A percentile compares a stretch with the other conserved stretches of the same genome.
These are phyloP conservation scores for Thaumetopoea pityocampa DNA, from an alignment of 1,140 invertebrate genomes.

Conservation along the genomic window DNA sequence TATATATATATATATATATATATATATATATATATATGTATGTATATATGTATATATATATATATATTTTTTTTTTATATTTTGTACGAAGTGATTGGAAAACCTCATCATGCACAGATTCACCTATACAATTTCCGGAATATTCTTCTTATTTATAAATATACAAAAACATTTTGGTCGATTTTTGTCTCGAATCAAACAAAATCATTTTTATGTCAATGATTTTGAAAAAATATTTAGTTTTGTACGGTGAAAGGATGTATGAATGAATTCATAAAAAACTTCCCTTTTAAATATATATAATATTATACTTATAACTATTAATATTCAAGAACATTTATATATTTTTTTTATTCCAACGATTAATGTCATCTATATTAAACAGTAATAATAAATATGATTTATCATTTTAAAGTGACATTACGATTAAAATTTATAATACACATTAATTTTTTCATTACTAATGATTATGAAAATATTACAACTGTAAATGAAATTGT, in stretches of 20 bases:
- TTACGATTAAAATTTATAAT: conserved; percentile 31
- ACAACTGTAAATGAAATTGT: conserved; percentile 15
- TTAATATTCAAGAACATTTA: conserved; percentile 17
- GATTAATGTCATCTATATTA: conserved; percentile 22
- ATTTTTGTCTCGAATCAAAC: conserved; percentile 22
- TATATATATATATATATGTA: too few species aligned
- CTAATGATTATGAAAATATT: conserved; percentile 18
- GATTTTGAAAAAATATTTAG: conserved; percentile 24
- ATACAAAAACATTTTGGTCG: conserved; percentile 35
- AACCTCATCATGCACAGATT: conserved; percentile 7
- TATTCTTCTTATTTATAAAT: conserved; percentile 32
- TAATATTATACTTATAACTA: conserved; percentile 13
- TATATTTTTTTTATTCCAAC: conserved; percentile 22
- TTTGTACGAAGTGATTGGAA: too few species aligned
- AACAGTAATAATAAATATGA: conserved; percentile 33
- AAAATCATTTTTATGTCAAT: conserved; percentile 2
- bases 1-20: conserved; percentile 11
- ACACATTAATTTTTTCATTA: conserved; percentile 26
- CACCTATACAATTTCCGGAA: conserved; percentile 3
- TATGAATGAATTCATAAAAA: conserved; percentile 14
- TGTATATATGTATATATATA: too few species aligned
- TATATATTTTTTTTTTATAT: too few species aligned
- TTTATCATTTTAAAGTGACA: conserved; percentile 35
- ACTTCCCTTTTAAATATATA: conserved; percentile 15
- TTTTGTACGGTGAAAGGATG: conserved; percentile 17